These are phyloP conservation scores for Penelope pileata DNA, from an alignment of 2,113 vertebrate genomes.

Conservation along the genomic window DNA sequence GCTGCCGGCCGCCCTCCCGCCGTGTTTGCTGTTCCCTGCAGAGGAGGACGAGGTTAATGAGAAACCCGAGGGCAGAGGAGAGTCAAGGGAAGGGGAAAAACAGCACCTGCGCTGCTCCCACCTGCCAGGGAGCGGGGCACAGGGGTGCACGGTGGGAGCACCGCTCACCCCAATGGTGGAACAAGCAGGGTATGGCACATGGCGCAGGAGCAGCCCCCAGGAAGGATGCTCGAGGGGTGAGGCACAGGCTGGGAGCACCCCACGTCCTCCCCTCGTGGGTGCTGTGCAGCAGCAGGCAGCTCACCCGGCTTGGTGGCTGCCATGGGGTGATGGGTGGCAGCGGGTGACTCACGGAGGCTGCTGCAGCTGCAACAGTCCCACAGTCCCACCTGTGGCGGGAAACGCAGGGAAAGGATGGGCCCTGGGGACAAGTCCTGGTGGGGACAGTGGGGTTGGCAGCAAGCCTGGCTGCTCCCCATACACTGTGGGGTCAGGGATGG, in stretches of 20 bases:
- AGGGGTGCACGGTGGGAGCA: neutral
- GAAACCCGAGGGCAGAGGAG: neutral
- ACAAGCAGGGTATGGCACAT: neutral
- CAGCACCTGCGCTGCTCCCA: neutral
- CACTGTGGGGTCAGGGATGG: neutral
- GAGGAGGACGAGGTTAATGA: neutral
- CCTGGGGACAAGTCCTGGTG: accelerated
- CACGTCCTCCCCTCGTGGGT: too few relatives aligned
- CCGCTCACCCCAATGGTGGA: neutral
- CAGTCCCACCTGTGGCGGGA: neutral
- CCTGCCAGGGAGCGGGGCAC: accelerated
- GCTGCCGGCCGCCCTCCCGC: neutral
- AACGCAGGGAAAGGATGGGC: too few relatives aligned
- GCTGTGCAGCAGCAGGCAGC: neutral
- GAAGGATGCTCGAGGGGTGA: neutral
- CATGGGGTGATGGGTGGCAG: accelerated
- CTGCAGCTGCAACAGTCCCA: neutral
- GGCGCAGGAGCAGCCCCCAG: neutral
- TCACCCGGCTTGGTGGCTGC: neutral
- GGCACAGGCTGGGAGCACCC: neutral
- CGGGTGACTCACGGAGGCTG: accelerated
- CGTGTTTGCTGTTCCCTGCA: neutral
- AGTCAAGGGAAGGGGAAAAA: neutral
- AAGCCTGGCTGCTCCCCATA: accelerated
- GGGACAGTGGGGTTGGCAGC: accelerated